Percentiles rank a stretch among this genome's conserved stretches.
These are phyloP conservation scores for Probaryconus sp. DNA, from an alignment of 1,140 invertebrate genomes.

Conservation along the genomic window DNA sequence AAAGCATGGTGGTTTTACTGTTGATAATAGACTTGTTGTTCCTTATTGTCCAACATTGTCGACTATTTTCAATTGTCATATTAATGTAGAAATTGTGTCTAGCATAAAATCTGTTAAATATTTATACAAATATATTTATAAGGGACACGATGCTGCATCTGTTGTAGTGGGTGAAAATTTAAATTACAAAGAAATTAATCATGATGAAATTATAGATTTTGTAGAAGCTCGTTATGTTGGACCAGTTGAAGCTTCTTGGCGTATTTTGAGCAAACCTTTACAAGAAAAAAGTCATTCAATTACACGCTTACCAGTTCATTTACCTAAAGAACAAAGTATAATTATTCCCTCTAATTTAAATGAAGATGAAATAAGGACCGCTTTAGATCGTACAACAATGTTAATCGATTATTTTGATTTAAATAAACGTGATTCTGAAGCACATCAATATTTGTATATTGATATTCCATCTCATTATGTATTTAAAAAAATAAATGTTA, in stretches of 20 bases:
- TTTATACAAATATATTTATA: too few species aligned
- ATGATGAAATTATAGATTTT: too few species aligned
- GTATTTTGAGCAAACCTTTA: not conserved
- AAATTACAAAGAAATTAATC: too few species aligned
- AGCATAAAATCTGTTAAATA: too few species aligned
- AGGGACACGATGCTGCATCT: conserved; percentile 27
- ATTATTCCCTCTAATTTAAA: conserved; percentile 15
- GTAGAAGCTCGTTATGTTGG: too few species aligned
- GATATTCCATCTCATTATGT: conserved; percentile 26
- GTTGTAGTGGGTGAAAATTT: conserved; percentile 3
- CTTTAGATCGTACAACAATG: too few species aligned
- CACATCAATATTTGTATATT: conserved; percentile 11
- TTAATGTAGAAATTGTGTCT: too few species aligned
- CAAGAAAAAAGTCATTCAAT: too few species aligned
- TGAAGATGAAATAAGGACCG: not conserved
- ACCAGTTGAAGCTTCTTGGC: conserved; percentile 15
- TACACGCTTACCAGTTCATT: too few species aligned
- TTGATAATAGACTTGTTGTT: conserved; percentile 27
- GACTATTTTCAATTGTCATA: conserved; percentile 14
- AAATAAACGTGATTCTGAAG: conserved; percentile 2
- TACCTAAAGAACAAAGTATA: conserved; percentile 18
- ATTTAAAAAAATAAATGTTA: conserved; percentile 26
- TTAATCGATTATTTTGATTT: conserved; percentile 9
- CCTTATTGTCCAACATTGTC: conserved; percentile 26
- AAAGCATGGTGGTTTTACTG: not conserved